These are phyloP conservation scores for Octonoba sinensis DNA, from an alignment of 2,888 invertebrate species.

Conservation along the genomic window DNA sequence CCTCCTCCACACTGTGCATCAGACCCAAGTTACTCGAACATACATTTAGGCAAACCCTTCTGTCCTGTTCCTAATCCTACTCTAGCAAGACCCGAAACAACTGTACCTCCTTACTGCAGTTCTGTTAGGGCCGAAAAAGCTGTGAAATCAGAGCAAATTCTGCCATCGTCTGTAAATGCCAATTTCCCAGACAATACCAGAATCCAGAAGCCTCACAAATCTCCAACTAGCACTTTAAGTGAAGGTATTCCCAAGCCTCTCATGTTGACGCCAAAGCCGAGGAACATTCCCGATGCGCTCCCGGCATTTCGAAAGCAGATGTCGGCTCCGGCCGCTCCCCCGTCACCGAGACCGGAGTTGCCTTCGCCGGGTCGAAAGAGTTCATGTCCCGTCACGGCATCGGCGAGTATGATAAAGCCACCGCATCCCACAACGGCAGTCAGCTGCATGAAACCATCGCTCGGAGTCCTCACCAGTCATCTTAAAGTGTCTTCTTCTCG, in stretches of 20 bases:
- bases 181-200: conserved; percentile 10
- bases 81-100: conserved; percentile 20
- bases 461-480: conserved; percentile 26
- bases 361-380: conserved; percentile 59
- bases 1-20: conserved; percentile 2
- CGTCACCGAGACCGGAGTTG: conserved; percentile 38
- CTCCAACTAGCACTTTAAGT: conserved; percentile 4
- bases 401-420: conserved; percentile 39
- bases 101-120: conserved; percentile 3
- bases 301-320: conserved; percentile 56
- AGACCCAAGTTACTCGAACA: conserved; percentile 38
- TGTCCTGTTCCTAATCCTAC: conserved; percentile 47
- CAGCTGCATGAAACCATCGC: conserved; percentile 12
- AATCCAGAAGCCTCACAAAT: conserved; percentile 8
- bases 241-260: conserved; percentile 20
- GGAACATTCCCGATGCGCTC: conserved; percentile 56
- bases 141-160: conserved; percentile 20
- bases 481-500: conserved; percentile 27
- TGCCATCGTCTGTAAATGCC: conserved; percentile 2
- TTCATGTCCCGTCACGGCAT: conserved; percentile 58
- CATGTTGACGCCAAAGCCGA: conserved; percentile 11
- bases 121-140: background rate
- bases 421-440: conserved; percentile 18
- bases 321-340: conserved; percentile 53
- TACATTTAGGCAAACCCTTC: conserved; percentile 52